Evolutionary conservation across 2,888 invertebrate species (phyloP), one percentile per base, ranked within the genome.

Genomic region (Drosophila atripex): DNA sequence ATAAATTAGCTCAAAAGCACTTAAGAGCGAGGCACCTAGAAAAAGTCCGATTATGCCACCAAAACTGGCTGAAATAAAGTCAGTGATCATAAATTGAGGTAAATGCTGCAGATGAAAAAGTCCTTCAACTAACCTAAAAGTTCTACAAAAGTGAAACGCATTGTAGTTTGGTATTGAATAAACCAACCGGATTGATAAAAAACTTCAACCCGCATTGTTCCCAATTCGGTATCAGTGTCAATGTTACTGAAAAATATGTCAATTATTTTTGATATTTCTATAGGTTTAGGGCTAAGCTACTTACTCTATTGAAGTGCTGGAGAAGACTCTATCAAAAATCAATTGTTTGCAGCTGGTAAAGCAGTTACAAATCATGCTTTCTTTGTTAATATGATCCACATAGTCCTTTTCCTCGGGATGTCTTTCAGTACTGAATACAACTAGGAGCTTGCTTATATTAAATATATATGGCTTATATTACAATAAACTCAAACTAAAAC

Each of bases 11-110:
- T 93, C 93, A 11, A 90, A 80, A 21, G 88, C 90, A 78, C 92
- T 93, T 6, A 93, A 78, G 0, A 93, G 74, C 1, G 93, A 93
- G 51, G 91, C 92, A 3, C 93, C 92, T 30, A 93, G 78, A 73
- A 92, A 93, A n/a, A 93, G 89, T 5, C 93, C 92, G 52, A 92
- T 92, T 50, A 92, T 90, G 12, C 93, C 92, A 21, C 92, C 93
- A 74, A 93, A 92, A 57, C 90, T 90, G 23, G 92, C 93, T 93
- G 46, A 46, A 63, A 49, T 7, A 3, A 45, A 30, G 1, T 16
- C 2, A 1, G n/a, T n/a, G n/a, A 18, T 18, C 1, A 1, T 7
- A 43, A n/a, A 28, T 38, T 12, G n/a, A n/a, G n/a, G n/a, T n/a
- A 16, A 41, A 14, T 7, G 18, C 5, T 2, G 55, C n/a, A 80